Base-by-base conservation (phyloP, 2,113 vertebrate species). In the Callaeas wilsoni region DNA sequence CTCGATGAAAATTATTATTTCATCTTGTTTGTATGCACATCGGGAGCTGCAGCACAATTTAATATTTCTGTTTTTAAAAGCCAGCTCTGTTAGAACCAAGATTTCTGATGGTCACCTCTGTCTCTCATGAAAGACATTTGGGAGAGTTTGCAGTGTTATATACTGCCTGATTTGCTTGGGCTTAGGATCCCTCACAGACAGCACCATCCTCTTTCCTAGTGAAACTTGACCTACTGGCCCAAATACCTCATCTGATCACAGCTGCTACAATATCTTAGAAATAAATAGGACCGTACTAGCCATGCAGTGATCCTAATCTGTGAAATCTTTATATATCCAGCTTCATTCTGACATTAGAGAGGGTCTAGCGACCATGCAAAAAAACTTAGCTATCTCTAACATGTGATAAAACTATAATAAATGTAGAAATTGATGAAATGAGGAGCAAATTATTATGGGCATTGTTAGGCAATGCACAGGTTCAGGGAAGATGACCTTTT, bases 331-430 rank as follows among this genome's bases (percentile, higher is more conserved):
- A 78, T 37, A 89, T 42, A 60, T 9, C 19, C 56, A 91, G 46
- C 53, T 92, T 90, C 64, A 46, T 64, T 92, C 71, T 84, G 55
- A 87, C 65, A 93, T 96, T 96, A 95, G 93, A 84, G 68, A 95
- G 47, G 94, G 88, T 96, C 96, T 96, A 79, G 90, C 87, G 41
- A 76, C 70, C 94, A 96, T 95, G 96, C 96, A 96, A 89, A 96
- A 95, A 88, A 93, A 91, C 44, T 76, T 94, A 92, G 56, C 90
- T 90, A 53, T 78, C 55, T 89, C 53, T 91, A 93, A 89, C 71
- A 69, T 60, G 52, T 81, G 69, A 42, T 84, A 95, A 79, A 94
- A 87, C 46, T 50, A 37, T 93, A 93, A 94, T 92, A 93, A 92
- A 96, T 95, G 93, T 90, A 93, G 76, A 92, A 93, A 73, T 77